These are phyloP conservation scores for Mesembrinibis cayennensis DNA, from an alignment of 2,113 vertebrate genomes.

Conservation along the genomic window DNA sequence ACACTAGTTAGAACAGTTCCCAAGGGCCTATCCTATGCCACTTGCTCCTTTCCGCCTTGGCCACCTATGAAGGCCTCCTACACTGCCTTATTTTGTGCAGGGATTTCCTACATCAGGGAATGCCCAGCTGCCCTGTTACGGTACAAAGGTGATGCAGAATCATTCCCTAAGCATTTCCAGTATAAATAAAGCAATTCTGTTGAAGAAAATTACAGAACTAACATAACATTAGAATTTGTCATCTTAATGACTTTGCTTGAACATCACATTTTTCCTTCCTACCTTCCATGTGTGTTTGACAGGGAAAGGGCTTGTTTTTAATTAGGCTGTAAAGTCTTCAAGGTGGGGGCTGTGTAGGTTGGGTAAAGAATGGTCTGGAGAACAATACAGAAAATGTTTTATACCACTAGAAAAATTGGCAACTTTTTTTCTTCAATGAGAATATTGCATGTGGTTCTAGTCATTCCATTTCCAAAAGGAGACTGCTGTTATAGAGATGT, in stretches of 20 bases:
- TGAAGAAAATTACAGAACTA: conserved; percentile 53
- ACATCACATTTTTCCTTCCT: conserved; percentile 42
- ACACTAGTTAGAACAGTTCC: conserved; percentile 64
- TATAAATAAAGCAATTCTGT: conserved; percentile 50
- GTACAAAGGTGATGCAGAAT: conserved; percentile 55
- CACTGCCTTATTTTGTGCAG: conserved; percentile 47
- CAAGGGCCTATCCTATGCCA: conserved; percentile 67
- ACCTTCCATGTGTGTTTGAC: neutral
- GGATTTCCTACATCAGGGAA: conserved; percentile 58
- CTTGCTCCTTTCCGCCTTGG: conserved; percentile 55
- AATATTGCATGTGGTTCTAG: neutral
- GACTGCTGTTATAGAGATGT: neutral
- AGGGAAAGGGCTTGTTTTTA: conserved; percentile 3
- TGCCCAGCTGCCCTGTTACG: conserved; percentile 51
- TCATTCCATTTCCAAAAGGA: neutral
- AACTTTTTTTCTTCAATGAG: neutral
- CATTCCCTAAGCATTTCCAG: conserved; percentile 50
- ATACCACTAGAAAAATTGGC: neutral
- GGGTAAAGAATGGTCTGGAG: neutral
- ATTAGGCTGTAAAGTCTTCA: neutral
- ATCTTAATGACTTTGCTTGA: conserved; percentile 46
- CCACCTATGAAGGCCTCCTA: conserved; percentile 67
- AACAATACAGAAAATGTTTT: neutral
- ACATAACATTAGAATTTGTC: conserved; percentile 44
- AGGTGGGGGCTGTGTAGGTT: neutral